Evolutionary conservation across 2,888 invertebrate genomes (phyloP), one percentile per base, ranked within the genome.

Genomic region (Pyrrhosoma nymphula): DNA sequence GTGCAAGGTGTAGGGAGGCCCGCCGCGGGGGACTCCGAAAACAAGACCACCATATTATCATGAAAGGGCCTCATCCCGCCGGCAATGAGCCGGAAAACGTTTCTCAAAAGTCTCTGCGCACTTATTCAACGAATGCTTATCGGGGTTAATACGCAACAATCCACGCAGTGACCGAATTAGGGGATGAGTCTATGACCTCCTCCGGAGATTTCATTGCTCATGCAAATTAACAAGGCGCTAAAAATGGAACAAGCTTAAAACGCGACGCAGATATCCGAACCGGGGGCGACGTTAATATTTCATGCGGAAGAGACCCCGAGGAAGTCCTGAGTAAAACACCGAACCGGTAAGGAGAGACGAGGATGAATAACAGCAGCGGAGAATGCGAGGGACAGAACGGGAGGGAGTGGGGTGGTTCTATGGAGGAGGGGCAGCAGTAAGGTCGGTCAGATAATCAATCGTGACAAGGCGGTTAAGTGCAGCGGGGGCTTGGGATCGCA

Each of bases 401-500:
- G 26, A 8, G 69, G 69, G n/a, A 47, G n/a, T n/a, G n/a, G 69
- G 69, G 26, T 4, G 60, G 60, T 60, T 26, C 6, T 8, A 8
- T 8, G 2, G 4, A 2, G 47, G 8, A 8, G 47, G 26, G n/a
- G 69, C 10, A 26, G 69, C n/a, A 69, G 23, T 69, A n/a, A 69
- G 69, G 69, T 69, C 69, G 69, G 69, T 69, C 69, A 69, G 69
- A 69, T 69, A 69, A 69, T 69, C 69, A 69, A 69, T 69, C 69
- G 69, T 69, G 69, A 69, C 69, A 69, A 69, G 69, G 69, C 69
- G 69, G 69, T 23, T 63, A 69, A 69, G 69, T 69, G n/a, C 69
- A 69, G 69, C 69, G 4, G 26, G 23, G 23, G 69, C 26, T n/a
- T 8, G 26, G 8, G 26, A 12, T 26, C 6, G 26, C n/a, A 1